These are phyloP conservation scores for Malachius bipustulatus DNA, from an alignment of 2,888 invertebrate genomes.

Conservation along the genomic window DNA sequence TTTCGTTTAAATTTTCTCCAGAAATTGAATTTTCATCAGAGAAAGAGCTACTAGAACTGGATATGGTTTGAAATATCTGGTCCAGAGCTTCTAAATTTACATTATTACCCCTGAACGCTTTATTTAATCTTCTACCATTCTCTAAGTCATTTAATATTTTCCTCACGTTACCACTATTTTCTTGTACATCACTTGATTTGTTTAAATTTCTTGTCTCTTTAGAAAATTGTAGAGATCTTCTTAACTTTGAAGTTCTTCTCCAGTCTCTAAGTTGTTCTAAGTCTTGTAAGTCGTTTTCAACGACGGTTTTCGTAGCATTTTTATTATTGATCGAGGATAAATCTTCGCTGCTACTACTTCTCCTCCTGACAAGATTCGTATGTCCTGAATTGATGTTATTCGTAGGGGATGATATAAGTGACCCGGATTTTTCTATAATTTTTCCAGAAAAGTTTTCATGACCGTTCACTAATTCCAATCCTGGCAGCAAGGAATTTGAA, in stretches of 20 bases:
- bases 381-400: slow-evolving; percentile 20
- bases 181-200: slow-evolving; percentile 31
- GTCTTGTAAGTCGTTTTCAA: slow-evolving; percentile 33
- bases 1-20: slow-evolving; percentile 20
- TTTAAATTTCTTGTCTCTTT: slow-evolving; percentile 29
- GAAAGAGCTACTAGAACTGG: slow-evolving; percentile 27
- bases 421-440: slow-evolving; percentile 13
- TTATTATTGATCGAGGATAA: slow-evolving; percentile 26
- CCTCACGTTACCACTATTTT: slow-evolving; percentile 41
- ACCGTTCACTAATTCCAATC: too few species aligned
- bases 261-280: slow-evolving; percentile 42
- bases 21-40: slow-evolving; percentile 21
- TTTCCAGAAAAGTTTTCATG: too few species aligned
- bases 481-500: too few species aligned
- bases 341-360: slow-evolving; percentile 41
- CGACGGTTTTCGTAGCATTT: slow-evolving; percentile 26
- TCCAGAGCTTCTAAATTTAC: slow-evolving; percentile 43
- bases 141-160: slow-evolving; percentile 45
- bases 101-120: slow-evolving; percentile 42
- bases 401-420: slow-evolving; percentile 12
- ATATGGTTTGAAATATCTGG: slow-evolving; percentile 38
- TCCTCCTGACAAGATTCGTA: slow-evolving; percentile 30
- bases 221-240: slow-evolving; percentile 56
- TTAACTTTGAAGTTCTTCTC: slow-evolving; percentile 50
- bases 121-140: slow-evolving; percentile 41